Base-by-base conservation (phyloP, 1,140 invertebrate species). In the Lepidurus arcticus region DNA sequence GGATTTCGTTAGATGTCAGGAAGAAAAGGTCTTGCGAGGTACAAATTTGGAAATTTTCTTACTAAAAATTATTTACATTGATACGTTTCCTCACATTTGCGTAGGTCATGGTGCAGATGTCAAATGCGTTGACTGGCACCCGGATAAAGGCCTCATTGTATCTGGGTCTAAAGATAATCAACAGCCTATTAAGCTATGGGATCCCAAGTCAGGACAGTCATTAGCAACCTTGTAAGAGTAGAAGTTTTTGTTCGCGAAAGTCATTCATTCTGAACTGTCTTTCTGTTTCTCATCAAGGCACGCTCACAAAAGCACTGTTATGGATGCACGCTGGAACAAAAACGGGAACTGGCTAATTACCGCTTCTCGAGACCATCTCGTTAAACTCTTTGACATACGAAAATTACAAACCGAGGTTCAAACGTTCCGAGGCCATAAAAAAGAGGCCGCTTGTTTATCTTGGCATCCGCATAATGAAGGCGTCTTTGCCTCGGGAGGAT, bases 271-370 rank as follows among this genome's bases (percentile, higher is more conserved):
- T 34, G 34, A 34, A 34, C 34, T 65, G 16, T 9, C 16, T 16
- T 26, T 78, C 47, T 82, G 45, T 78, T 77, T 80, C 81, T 79
- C 81, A 84, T 85, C n/a, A 82, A 95, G 93, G 74, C 97, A 99
- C 87, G 97, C 97, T 21, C 98, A 99, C 86, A 99, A 99, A 86
- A 97, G 94, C 75, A 99, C 98, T 7, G 98, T 99, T 0, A 99
- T 98, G 95, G 96, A 99, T 85, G 89, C 99, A 5, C 95, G 97
- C 85, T 99, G 98, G 97, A 99, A 99, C 86, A 90, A 92, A 76
- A 99, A 99, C 88, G 98, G 98, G 1, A 99, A 99, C 85, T 99
- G 98, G 98, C 85, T 99, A 47, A 91, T 99, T n/a, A 99, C 97
- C 11, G 97, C 96, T 0, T 98, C 97, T 10, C 88, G 98, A 79